Conservation (phyloP, 1,140 invertebrate genomes). For the Lepidurus couesii region DNA sequence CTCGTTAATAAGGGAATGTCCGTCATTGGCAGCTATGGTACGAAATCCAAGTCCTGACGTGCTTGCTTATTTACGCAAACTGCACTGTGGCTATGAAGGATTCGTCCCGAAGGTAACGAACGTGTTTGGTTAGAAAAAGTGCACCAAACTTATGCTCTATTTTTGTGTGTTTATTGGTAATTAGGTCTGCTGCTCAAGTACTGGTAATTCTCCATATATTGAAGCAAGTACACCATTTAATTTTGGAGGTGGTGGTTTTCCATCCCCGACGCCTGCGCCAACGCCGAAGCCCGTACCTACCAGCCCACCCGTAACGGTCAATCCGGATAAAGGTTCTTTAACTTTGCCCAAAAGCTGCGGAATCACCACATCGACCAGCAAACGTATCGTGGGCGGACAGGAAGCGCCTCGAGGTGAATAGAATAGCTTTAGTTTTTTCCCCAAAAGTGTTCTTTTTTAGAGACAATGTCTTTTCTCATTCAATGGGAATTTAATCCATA, state of each 20-base stretch:
- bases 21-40: constrained; percentile 45
- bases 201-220: neutral
- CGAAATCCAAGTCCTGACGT: constrained; percentile 37
- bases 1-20: constrained; percentile 47
- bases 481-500: neutral
- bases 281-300: constrained; percentile 23
- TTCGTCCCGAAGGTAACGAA: constrained; percentile 48
- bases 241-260: neutral
- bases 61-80: constrained; percentile 47
- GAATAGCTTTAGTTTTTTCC: neutral
- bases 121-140: neutral
- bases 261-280: constrained; percentile 13
- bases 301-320: neutral
- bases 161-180: neutral
- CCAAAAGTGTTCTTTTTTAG: neutral
- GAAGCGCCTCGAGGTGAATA: constrained; percentile 31
- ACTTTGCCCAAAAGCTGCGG: constrained; percentile 34
- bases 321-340: constrained; percentile 2
- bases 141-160: neutral
- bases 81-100: constrained; percentile 51
- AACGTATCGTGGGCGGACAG: constrained; percentile 34
- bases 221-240: constrained; percentile 24
- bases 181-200: constrained; percentile 31
- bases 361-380: constrained; percentile 34
- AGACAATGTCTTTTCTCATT: neutral